Conservation (phyloP, 2,113 vertebrate species). For the Centropus unirufus region DNA sequence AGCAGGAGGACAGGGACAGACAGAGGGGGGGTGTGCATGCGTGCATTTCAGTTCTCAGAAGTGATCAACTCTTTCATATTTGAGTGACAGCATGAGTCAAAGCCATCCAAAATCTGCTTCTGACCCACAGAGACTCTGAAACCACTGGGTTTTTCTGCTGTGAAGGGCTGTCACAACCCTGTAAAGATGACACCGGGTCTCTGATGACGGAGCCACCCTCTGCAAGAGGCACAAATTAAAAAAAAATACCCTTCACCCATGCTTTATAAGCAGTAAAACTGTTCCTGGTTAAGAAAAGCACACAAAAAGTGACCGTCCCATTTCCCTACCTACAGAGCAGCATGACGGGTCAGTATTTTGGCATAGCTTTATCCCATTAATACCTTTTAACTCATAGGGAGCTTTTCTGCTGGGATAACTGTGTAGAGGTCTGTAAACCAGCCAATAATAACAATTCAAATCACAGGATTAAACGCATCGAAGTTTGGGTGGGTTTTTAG, state of each 20-base stretch:
- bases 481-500: not conserved
- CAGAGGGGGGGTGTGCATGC: no score
- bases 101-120: not conserved
- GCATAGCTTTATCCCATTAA: not conserved
- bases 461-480: not conserved
- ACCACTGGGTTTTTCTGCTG: not conserved
- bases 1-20: not conserved
- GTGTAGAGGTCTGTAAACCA: accelerated
- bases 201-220: not conserved
- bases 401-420: not conserved
- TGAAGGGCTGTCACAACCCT: not conserved
- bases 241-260: accelerated
- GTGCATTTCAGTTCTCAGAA: not conserved
- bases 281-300: not conserved
- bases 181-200: not conserved
- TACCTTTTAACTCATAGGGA: not conserved
- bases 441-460: not conserved
- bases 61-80: not conserved
- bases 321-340: not conserved
- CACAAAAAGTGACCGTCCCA: not conserved
- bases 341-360: accelerated
- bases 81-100: not conserved
- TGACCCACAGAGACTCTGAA: not conserved
- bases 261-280: not conserved
- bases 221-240: not conserved